Evolutionary conservation across 2,888 invertebrate genomes (phyloP), one percentile per base, ranked within the genome.

Genomic region (Dugesia japonica): DNA sequence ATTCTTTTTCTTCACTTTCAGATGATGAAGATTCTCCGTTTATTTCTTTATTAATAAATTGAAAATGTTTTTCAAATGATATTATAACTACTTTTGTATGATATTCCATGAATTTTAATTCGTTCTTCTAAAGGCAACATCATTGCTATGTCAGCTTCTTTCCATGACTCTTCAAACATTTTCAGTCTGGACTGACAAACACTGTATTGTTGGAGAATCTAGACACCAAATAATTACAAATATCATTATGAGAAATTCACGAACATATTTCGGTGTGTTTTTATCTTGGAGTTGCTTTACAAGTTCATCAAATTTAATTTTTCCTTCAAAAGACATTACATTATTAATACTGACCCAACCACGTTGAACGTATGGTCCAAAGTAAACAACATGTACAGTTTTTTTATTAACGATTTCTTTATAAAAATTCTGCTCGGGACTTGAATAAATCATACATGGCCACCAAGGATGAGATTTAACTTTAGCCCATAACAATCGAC

Each of bases 401-500:
- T 27, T 31, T 71, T 23, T 26, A 23, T 71, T 71, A 9, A 26
- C 1, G 7, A 23, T 71, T n/a, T 72, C 23, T 20, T 27, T 23
- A 31, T 28, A 72, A 20, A 28, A 72, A 72, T 1, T 72, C 1
- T 72, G 4, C 26, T 74, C 74, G 0, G 78, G 78, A 13, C 77
- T 71, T 27, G 72, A 78, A 28, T 33, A 78, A 0, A 78, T 71
- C 78, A 78, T 78, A 71, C 78, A 78, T 1, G 78, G 78, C 78
- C 78, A 78, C 74, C 74, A 78, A n/a, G 78, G 78, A 42, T 78
- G 78, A 27, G 26, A 27, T n/a, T 78, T 78, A 20, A 78, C 78
- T 31, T 78, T 78, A 4, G 78, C 77, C 78, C 78, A 78, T 20
- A 78, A 74, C 71, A 78, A 56, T 23, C 56, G 4, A n/a, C 56